Conservation (phyloP, 2,888 invertebrate species). For the Tanytarsus gracilentus region DNA sequence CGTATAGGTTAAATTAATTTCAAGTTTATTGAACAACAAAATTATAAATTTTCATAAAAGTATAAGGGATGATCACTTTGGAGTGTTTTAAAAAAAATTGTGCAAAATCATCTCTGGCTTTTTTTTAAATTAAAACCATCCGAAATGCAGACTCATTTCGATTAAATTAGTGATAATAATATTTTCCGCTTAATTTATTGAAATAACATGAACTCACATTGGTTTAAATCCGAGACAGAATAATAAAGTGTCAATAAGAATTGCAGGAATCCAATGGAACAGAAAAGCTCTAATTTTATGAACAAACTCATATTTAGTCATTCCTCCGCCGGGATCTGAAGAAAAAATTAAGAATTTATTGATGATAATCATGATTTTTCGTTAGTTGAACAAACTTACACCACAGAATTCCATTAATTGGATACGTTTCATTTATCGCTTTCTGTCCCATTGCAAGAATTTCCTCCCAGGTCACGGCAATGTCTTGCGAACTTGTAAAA, state of each 20-base stretch:
- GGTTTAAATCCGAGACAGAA: constrained; percentile 78
- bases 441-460: constrained; percentile 72
- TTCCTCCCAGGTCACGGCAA: constrained; percentile 79
- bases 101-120: no score
- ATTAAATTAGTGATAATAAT: neutral
- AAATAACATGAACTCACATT: constrained; percentile 52
- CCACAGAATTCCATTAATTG: constrained; percentile 80
- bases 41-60: no score
- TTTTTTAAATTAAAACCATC: no score
- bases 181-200: neutral
- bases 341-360: neutral
- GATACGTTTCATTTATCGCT: constrained; percentile 66
- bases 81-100: no score
- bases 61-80: no score
- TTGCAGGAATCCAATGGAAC: constrained; percentile 86
- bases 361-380: neutral
- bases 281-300: constrained; percentile 77
- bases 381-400: no score
- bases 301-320: constrained; percentile 66
- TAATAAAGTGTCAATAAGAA: constrained; percentile 69
- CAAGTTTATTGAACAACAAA: no score
- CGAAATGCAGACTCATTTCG: no score
- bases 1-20: no score
- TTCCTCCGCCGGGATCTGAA: constrained; percentile 69
- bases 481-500: constrained; percentile 70